A percentile compares a stretch with the other conserved stretches of the same genome.
Conservation (phyloP, 2,888 invertebrate genomes). For the Lypha dubia region DNA sequence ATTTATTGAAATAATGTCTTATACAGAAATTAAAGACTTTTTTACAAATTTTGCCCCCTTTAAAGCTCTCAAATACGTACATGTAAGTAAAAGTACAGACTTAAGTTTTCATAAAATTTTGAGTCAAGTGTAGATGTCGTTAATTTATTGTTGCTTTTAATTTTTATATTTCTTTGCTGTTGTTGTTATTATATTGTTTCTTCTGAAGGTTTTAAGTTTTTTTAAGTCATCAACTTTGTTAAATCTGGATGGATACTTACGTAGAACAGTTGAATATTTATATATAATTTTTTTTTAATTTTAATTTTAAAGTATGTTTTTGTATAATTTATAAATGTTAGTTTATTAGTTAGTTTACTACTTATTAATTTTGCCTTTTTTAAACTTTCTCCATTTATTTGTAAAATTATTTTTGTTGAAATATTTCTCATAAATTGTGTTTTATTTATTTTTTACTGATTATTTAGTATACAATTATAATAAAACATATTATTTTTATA, state of each 20-base stretch:
- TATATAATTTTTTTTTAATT: slow-evolving; percentile 42
- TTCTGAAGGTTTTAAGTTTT: slow-evolving; percentile 78
- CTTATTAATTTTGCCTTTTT: slow-evolving; percentile 12
- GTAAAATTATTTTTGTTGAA: slow-evolving; percentile 20
- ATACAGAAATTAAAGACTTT: too few relatives aligned
- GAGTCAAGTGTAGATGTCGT: slow-evolving; percentile 4
- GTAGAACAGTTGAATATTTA: slow-evolving; percentile 74
- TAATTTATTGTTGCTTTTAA: slow-evolving; percentile 54
- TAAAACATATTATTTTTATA: slow-evolving; percentile 47
- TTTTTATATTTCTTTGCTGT: slow-evolving; percentile 75
- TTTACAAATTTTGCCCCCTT: not conserved
- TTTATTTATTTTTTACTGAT: slow-evolving; percentile 22
- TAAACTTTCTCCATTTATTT: slow-evolving; percentile 8
- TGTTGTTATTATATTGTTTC: slow-evolving; percentile 75
- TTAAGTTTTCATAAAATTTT: slow-evolving; percentile 23
- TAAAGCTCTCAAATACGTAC: slow-evolving; percentile 37
- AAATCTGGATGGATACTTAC: slow-evolving; percentile 80
- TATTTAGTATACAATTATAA: slow-evolving; percentile 50
- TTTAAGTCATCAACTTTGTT: slow-evolving; percentile 77
- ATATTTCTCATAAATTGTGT: slow-evolving; percentile 49
- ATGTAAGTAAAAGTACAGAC: slow-evolving; percentile 33
- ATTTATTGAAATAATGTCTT: too few relatives aligned
- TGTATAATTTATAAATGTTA: slow-evolving; percentile 57
- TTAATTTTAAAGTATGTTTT: slow-evolving; percentile 36
- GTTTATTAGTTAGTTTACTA: slow-evolving; percentile 47